A percentile compares a stretch with the other conserved stretches of the same genome.
phyloP scores from a whole-genome alignment of 2,888 invertebrate species.

The Alentia gelatinosa region DNA sequence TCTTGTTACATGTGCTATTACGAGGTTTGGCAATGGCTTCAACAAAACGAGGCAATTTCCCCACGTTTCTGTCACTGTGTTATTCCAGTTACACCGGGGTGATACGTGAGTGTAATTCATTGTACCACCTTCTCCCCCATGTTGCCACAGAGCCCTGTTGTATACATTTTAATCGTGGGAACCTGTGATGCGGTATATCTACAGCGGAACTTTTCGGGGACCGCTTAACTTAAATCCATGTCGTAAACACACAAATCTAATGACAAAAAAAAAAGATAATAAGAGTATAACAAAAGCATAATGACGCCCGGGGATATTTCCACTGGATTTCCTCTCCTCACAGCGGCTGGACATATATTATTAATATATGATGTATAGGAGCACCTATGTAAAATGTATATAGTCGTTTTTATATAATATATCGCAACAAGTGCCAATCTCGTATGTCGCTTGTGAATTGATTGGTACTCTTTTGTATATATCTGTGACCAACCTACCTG shows the following conservation, averaged over 20 bases:
- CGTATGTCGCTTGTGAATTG: constrained; percentile 29
- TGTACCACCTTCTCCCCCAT: not conserved
- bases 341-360: too few relatives aligned
- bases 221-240: not conserved
- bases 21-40: not conserved
- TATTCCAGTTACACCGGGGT: not conserved
- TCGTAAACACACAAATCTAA: not conserved
- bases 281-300: not conserved
- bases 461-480: constrained; percentile 50
- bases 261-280: too few relatives aligned
- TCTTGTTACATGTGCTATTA: not conserved
- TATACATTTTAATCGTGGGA: not conserved
- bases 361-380: constrained; percentile 20
- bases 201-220: not conserved
- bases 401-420: constrained; percentile 46
- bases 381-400: constrained; percentile 43
- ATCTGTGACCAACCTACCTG: not conserved
- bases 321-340: too few relatives aligned
- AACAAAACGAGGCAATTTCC: not conserved
- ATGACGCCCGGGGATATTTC: not conserved
- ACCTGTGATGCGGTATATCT: not conserved
- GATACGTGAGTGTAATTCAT: not conserved
- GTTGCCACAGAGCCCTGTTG: not conserved
- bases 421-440: constrained; percentile 25
- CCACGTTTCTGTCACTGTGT: not conserved